Percentiles rank a stretch among this genome's conserved stretches.
These are phyloP conservation scores for Alouatta palliata DNA, from an alignment of 2,113 vertebrate genomes.

Conservation along the genomic window DNA sequence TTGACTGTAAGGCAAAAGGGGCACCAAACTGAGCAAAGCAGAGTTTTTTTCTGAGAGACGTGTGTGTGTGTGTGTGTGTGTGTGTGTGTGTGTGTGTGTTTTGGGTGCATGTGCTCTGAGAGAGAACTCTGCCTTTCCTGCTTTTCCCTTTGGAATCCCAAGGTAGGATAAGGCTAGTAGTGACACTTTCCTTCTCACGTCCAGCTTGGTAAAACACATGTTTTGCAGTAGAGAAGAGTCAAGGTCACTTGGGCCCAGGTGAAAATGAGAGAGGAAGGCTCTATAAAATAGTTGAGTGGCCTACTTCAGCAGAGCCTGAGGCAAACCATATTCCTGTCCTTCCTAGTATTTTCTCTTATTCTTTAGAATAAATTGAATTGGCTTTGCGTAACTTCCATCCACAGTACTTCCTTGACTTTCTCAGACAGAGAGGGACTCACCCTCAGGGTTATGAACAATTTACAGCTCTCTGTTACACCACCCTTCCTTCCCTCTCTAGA, in stretches of 20 bases:
- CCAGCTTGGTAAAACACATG: background rate
- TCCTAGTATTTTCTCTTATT: background rate
- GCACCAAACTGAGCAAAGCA: background rate
- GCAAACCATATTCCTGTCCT: background rate
- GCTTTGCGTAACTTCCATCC: background rate
- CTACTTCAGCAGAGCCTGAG: background rate
- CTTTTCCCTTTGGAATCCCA: background rate
- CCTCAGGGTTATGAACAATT: constrained; percentile 11
- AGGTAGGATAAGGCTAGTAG: too few species aligned
- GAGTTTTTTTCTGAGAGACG: background rate
- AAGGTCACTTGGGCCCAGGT: background rate
- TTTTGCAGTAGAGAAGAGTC: background rate
- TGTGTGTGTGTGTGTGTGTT: background rate
- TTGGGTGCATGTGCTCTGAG: background rate
- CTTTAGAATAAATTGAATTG: background rate
- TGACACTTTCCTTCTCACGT: background rate
- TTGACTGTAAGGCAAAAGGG: background rate
- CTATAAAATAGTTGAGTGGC: background rate
- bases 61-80: background rate
- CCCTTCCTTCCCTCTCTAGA: background rate
- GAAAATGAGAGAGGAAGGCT: background rate
- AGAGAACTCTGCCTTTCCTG: background rate
- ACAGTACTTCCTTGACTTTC: constrained; percentile 31
- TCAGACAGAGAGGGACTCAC: background rate
- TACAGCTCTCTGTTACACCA: background rate